Evolutionary conservation across 2,113 vertebrate genomes (phyloP).

Genomic region (Pachyramphus minor): DNA sequence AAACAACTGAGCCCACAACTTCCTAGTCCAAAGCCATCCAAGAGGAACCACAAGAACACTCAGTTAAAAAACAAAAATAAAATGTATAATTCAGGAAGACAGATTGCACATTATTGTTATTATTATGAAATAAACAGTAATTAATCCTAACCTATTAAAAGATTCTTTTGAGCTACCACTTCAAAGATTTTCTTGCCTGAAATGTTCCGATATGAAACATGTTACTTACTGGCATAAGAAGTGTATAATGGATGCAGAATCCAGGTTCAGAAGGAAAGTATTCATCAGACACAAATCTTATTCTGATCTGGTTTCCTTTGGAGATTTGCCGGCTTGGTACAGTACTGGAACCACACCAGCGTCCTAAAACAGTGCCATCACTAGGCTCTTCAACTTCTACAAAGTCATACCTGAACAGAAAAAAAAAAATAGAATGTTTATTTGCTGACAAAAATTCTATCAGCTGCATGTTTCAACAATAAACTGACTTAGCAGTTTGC

Average conservation of each 20-base stretch:
- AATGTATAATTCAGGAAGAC: not conserved
- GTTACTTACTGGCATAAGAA: conserved; percentile 82
- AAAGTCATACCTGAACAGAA: conserved; percentile 88
- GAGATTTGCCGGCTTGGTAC: conserved; percentile 83
- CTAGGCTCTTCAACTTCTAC: conserved; percentile 93
- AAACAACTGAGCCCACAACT: not conserved
- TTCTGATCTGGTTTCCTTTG: conserved; percentile 90
- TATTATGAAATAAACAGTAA: not conserved
- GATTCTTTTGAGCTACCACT: not conserved
- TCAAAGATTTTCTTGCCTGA: not conserved
- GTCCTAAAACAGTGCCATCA: conserved; percentile 87
- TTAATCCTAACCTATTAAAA: not conserved
- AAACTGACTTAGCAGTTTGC: not conserved
- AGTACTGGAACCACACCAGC: conserved; percentile 90
- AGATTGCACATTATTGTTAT: not conserved
- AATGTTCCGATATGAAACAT: not conserved
- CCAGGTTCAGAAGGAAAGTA: conserved; percentile 95
- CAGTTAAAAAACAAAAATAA: not conserved
- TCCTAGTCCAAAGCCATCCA: not conserved
- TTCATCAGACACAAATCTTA: conserved; percentile 93
- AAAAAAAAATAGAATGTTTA: conserved; percentile 49
- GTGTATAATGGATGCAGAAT: conserved; percentile 90
- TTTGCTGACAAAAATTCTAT: not conserved
- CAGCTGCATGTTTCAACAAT: not conserved
- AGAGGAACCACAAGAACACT: not conserved